A percentile compares a stretch with the other conserved stretches of the same genome.
Evolutionary conservation across 2,113 vertebrate genomes (phyloP).

Genomic region (Ramphastos sulfuratus): DNA sequence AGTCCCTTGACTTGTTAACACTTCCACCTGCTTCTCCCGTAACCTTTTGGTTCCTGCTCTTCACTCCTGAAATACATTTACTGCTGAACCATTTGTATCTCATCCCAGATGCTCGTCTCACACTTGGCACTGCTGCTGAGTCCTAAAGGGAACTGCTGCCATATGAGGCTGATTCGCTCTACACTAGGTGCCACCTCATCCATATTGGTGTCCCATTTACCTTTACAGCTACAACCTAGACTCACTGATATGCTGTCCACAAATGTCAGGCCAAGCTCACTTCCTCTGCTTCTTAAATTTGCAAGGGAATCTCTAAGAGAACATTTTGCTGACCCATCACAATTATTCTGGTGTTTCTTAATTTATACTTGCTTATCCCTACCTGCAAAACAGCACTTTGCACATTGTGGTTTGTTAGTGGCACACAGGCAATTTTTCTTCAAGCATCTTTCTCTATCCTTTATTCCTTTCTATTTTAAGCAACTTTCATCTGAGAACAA

Average conservation of each 20-base stretch:
- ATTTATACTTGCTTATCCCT: neutral
- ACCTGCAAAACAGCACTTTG: neutral
- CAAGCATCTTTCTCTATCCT: neutral
- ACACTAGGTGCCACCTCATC: neutral
- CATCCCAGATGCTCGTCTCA: neutral
- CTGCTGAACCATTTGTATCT: neutral
- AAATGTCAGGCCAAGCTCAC: neutral
- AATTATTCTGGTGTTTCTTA: neutral
- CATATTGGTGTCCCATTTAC: neutral
- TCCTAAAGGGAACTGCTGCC: neutral
- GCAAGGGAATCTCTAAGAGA: neutral
- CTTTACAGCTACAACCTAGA: neutral
- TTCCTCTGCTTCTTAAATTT: slow-evolving; percentile 6
- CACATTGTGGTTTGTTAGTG: neutral
- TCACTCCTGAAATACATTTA: neutral
- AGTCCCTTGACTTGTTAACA: neutral
- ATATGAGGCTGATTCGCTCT: neutral
- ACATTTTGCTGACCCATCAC: slow-evolving; percentile 8
- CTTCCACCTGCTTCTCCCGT: neutral
- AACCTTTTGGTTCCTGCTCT: neutral
- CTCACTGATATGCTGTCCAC: accelerated
- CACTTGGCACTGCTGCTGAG: slow-evolving; percentile 7
- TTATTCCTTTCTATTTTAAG: slow-evolving; percentile 5
- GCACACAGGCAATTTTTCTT: neutral
- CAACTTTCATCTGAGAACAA: slow-evolving; percentile 7